Evolutionary conservation across 1,140 invertebrate species (phyloP).

Genomic region (Ephestia elutella): DNA sequence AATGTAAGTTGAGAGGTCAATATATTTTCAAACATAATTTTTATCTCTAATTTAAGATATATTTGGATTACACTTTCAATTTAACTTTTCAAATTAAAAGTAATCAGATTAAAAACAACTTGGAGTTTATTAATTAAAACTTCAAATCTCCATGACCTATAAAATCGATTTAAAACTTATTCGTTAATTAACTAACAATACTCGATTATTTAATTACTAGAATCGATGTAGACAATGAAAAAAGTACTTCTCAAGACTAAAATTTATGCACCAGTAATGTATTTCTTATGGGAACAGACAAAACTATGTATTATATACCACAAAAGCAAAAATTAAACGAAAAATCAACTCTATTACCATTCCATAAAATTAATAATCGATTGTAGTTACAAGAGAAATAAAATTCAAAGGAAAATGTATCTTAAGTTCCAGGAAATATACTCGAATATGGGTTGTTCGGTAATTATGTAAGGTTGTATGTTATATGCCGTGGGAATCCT

Average conservation of each 20-base stretch:
- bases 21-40: too few species aligned
- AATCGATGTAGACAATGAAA: background rate
- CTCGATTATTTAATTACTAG: conserved; percentile 1
- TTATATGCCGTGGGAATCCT: conserved; percentile 27
- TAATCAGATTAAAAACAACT: too few species aligned
- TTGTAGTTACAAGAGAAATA: background rate
- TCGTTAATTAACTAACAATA: background rate
- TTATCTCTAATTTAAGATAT: too few species aligned
- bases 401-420: background rate
- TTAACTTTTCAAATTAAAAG: too few species aligned
- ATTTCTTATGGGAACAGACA: background rate
- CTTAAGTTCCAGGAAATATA: background rate
- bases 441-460: background rate
- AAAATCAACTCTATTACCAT: background rate
- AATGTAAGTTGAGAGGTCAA: too few species aligned
- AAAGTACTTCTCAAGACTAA: background rate
- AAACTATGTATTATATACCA: background rate
- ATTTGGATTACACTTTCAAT: too few species aligned
- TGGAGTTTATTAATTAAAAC: too few species aligned
- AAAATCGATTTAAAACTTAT: background rate
- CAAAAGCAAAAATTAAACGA: background rate
- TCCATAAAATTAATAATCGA: background rate
- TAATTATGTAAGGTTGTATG: conserved; percentile 7
- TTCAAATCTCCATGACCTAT: background rate
- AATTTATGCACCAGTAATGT: background rate